A percentile compares a stretch with the other conserved stretches of the same genome.
These are phyloP conservation scores for Mythimna impura DNA, from an alignment of 2,888 invertebrate species.

Conservation along the genomic window DNA sequence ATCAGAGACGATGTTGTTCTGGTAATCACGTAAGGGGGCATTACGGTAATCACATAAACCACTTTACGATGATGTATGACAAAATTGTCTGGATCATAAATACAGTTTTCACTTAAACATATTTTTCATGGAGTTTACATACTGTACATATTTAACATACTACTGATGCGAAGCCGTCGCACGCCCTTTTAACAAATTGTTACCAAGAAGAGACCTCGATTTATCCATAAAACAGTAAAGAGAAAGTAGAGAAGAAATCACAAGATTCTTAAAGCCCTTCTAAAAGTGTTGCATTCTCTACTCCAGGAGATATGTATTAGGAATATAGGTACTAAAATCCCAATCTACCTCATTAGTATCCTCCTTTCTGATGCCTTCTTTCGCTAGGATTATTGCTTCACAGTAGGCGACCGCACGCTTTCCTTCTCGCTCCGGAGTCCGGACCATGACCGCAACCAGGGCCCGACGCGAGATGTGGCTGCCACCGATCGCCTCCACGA, in stretches of 20 bases:
- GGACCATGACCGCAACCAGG: too few relatives aligned
- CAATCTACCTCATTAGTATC: background rate
- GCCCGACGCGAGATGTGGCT: too few relatives aligned
- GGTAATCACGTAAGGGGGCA: too few relatives aligned
- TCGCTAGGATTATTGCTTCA: too few relatives aligned
- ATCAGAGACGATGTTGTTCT: too few relatives aligned
- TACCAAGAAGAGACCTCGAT: conserved; percentile 41
- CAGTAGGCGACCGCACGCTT: too few relatives aligned
- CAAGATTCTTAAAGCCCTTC: conserved; percentile 1
- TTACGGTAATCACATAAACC: too few relatives aligned
- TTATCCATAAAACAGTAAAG: conserved; percentile 17
- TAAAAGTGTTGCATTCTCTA: background rate
- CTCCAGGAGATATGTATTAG: background rate
- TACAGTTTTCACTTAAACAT: conserved; percentile 34
- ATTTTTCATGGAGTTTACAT: conserved; percentile 28
- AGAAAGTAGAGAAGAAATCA: conserved; percentile 18
- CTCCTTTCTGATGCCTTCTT: background rate
- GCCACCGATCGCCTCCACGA: too few relatives aligned
- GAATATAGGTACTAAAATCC: background rate
- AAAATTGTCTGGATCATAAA: conserved; percentile 11
- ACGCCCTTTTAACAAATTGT: conserved; percentile 20
- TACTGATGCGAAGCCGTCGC: background rate
- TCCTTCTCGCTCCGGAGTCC: too few relatives aligned
- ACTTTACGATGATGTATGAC: background rate
- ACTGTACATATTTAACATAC: conserved; percentile 25